phyloP scores from a whole-genome alignment of 2,113 vertebrate species.

The Phrynosoma platyrhinos region DNA sequence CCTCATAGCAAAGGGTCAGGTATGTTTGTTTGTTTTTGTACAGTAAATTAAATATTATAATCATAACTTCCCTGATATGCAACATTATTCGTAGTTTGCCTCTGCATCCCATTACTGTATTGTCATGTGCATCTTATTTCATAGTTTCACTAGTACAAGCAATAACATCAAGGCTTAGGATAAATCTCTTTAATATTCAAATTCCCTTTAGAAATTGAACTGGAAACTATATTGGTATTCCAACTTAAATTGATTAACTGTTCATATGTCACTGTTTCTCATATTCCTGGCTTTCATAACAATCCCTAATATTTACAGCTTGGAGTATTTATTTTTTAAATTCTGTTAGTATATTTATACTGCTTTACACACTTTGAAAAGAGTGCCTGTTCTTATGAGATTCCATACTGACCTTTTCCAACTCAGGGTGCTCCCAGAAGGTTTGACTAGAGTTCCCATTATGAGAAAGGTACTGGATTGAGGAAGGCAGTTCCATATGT shows the following conservation, averaged over 20 bases:
- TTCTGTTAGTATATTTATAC: background rate
- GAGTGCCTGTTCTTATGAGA: too few species aligned
- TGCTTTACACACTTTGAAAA: too few species aligned
- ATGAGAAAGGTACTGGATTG: too few species aligned
- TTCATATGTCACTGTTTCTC: background rate
- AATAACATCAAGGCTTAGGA: background rate
- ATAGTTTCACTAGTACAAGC: background rate
- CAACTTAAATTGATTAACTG: background rate
- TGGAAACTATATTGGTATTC: background rate
- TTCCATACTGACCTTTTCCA: too few species aligned
- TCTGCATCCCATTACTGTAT: background rate
- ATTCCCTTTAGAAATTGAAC: background rate
- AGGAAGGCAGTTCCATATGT: background rate
- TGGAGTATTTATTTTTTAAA: background rate
- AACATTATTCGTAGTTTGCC: background rate
- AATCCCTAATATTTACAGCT: background rate
- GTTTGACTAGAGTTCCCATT: too few species aligned
- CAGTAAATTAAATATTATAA: background rate
- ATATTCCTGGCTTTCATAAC: background rate
- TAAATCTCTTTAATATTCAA: background rate
- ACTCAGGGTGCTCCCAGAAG: too few species aligned
- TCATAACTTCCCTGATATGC: fast-evolving
- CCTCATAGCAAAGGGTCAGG: slow-evolving; percentile 93
- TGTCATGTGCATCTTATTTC: background rate
- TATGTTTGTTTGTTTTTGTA: slow-evolving; percentile 64